Evolutionary conservation across 2,888 invertebrate genomes (phyloP).

Genomic region (Diaphora mendica): DNA sequence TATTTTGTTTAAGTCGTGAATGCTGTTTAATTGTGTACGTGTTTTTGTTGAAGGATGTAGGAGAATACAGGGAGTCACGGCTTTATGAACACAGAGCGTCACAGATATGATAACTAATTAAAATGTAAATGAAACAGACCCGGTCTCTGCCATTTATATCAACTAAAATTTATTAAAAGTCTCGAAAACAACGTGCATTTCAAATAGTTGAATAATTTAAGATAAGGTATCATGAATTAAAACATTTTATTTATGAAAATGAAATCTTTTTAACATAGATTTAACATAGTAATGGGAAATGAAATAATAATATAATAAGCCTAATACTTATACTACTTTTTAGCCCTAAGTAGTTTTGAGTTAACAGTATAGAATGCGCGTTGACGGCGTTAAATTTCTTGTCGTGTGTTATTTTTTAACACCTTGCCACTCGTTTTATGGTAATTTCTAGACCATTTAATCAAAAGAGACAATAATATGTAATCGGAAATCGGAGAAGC

Average conservation of each 20-base stretch:
- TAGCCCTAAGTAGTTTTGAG: too few species aligned
- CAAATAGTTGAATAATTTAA: constrained; percentile 26
- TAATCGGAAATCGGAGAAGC: too few species aligned
- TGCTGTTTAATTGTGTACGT: constrained; percentile 15
- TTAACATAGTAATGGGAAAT: too few species aligned
- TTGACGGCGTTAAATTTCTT: too few species aligned
- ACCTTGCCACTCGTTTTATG: too few species aligned
- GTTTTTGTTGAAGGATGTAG: constrained; percentile 11
- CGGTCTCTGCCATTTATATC: constrained; percentile 25
- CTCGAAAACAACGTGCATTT: constrained; percentile 20
- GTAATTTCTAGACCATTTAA: too few species aligned
- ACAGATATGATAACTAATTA: constrained; percentile 40
- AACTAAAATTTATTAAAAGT: constrained; percentile 32
- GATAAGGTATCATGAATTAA: neutral
- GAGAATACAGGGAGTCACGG: constrained; percentile 1
- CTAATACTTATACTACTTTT: too few species aligned
- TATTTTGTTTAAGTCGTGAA: constrained; percentile 9
- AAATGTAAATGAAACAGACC: constrained; percentile 47
- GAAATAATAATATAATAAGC: too few species aligned
- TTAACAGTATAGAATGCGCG: too few species aligned
- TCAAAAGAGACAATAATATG: too few species aligned
- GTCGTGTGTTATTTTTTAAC: too few species aligned
- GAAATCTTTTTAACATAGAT: too few species aligned
- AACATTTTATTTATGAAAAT: constrained; percentile 1
- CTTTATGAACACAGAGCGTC: constrained; percentile 23